Base-by-base conservation (phyloP, 1,140 invertebrate species). In the Camponotus vicinus region DNA sequence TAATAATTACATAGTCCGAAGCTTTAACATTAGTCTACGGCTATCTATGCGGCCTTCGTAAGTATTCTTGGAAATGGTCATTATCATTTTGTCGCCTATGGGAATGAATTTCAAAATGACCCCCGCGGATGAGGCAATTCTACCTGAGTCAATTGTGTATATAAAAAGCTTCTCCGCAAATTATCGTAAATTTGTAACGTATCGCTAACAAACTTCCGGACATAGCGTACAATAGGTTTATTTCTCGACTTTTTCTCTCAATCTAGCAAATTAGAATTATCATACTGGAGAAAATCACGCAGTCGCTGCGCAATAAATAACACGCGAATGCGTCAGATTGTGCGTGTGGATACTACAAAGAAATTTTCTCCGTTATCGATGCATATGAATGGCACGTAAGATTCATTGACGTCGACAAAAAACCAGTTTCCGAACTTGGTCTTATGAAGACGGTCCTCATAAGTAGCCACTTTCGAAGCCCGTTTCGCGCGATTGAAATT, bases 211-310 rank as follows among this genome's bases (percentile, higher is more conserved):
- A 67, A 40, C 8, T 45, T 45, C 7, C 18, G 21, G 11, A 69
- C 11, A 27, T 5, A 45, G n/a, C 40, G 9, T 45, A 15, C 37
- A 15, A 27, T 27, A 18, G n/a, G 3, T 57, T 69, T 61, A 32
- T 42, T 80, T 71, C 40, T 66, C 15, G 3, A 42, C 3, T 11
- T 32, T 27, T 27, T 70, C 15, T 27, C 7, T 13, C 11, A 37
- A n/a, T 40, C 42, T 8, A 13, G 66, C 8, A 18, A 69, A 52
- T 69, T 34, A 18, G 27, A 59, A 88, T 89, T 84, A 90, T 87
- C 75, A 61, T 32, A 27, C 5, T 85, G 79, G 73, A 90, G 89
- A 78, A 90, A 89, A 86, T 80, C 73, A 52, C 49, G 76, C 71
- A 27, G 42, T 63, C 66, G 73, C 55, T 64, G 78, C n/a, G 67